phyloP scores from a whole-genome alignment of 2,797 vertebrate genomes.

The Synaphobranchus kaupii region DNA sequence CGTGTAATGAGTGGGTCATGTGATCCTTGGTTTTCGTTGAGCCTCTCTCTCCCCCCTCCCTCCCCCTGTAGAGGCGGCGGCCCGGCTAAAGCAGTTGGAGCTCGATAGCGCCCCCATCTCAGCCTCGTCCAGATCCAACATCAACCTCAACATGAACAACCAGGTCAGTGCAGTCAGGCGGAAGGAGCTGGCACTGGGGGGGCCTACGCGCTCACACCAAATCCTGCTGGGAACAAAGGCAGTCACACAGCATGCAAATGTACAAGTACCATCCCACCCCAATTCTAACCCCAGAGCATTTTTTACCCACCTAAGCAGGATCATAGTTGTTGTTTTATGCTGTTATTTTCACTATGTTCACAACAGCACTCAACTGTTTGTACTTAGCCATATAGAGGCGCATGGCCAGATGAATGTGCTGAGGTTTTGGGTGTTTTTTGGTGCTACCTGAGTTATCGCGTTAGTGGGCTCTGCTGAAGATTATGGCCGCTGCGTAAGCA shows the following conservation, averaged over 20 bases:
- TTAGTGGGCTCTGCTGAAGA: not conserved
- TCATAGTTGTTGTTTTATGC: not conserved
- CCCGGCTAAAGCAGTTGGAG: slow-evolving; percentile 84
- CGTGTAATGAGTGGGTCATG: not conserved
- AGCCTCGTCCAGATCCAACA: slow-evolving; percentile 56
- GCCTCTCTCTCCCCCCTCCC: slow-evolving; percentile 21
- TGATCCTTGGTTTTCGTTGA: not conserved
- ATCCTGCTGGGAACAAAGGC: slow-evolving; percentile 6
- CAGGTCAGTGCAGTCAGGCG: slow-evolving; percentile 70
- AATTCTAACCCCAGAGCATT: not conserved
- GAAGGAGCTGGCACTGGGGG: not conserved
- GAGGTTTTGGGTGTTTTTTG: not conserved
- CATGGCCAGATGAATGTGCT: not conserved
- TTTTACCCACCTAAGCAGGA: not conserved
- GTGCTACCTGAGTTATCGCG: not conserved
- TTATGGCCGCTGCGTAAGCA: slow-evolving; percentile 20
- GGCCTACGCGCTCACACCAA: not conserved
- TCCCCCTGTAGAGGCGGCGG: slow-evolving; percentile 70
- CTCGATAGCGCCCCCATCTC: slow-evolving; percentile 61
- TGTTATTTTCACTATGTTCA: not conserved
- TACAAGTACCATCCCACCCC: not conserved
- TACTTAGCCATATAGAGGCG: not conserved
- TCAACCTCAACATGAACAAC: slow-evolving; percentile 83
- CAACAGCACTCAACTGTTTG: not conserved
- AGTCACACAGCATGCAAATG: not conserved